A percentile compares a stretch with the other conserved stretches of the same genome.
Evolutionary conservation across 2,888 invertebrate species (phyloP).

Genomic region (Idaea biselata): DNA sequence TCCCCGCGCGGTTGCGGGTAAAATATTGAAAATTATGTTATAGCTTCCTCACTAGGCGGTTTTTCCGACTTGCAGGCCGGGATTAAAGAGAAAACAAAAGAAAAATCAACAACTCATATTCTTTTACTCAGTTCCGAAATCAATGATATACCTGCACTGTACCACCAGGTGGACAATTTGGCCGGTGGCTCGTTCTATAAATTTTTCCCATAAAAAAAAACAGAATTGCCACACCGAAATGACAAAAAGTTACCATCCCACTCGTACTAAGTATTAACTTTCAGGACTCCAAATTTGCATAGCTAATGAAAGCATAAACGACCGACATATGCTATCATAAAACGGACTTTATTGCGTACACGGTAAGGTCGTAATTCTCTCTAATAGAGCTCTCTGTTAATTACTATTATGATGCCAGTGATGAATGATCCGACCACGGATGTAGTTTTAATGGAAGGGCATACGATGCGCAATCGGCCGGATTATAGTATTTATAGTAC

Average conservation of each 20-base stretch:
- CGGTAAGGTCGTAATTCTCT: conserved; percentile 29
- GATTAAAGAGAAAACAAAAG: too few species aligned
- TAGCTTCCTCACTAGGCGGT: too few species aligned
- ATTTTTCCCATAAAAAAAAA: not conserved
- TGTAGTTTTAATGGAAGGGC: conserved; percentile 12
- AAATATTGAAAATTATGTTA: too few species aligned
- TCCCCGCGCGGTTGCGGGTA: too few species aligned
- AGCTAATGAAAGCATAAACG: not conserved
- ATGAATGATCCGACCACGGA: conserved; percentile 22
- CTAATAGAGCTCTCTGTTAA: conserved; percentile 43
- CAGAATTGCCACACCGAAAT: not conserved
- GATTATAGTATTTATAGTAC: conserved; percentile 4
- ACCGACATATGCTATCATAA: conserved; percentile 6
- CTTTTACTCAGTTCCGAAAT: too few species aligned
- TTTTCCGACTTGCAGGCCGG: too few species aligned
- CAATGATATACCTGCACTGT: too few species aligned
- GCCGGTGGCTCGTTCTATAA: not conserved
- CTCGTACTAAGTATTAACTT: not conserved
- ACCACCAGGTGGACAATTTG: not conserved
- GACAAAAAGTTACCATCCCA: not conserved
- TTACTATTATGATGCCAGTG: conserved; percentile 44
- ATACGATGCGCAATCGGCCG: not conserved
- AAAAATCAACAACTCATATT: too few species aligned
- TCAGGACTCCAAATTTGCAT: not conserved
- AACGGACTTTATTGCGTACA: conserved; percentile 21